These are phyloP conservation scores for Drosophila paramelanica DNA, from an alignment of 2,888 invertebrate species.

Conservation along the genomic window DNA sequence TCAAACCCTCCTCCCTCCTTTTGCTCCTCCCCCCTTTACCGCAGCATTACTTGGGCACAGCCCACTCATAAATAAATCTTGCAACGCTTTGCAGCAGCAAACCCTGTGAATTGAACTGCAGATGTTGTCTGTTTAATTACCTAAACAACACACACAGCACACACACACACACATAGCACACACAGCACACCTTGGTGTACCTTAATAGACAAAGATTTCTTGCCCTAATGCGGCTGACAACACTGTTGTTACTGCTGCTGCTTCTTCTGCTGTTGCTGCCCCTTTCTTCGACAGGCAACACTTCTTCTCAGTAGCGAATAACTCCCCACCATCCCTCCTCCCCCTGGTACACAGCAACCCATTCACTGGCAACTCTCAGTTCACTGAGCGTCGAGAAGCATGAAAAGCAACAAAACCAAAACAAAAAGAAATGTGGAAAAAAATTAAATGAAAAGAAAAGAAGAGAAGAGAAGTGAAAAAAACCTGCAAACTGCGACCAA, in stretches of 20 bases:
- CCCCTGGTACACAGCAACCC: not conserved
- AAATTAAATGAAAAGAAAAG: not conserved
- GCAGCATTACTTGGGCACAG: no score
- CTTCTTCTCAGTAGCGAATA: not conserved
- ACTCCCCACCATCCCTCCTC: not conserved
- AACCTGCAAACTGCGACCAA: conserved; percentile 46
- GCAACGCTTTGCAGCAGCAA: conserved; percentile 44
- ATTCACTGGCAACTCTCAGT: conserved; percentile 38
- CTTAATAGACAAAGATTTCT: conserved; percentile 50
- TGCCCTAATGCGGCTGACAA: conserved; percentile 39
- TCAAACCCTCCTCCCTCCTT: not conserved
- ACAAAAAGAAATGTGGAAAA: conserved; percentile 18
- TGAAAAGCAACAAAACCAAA: conserved; percentile 46
- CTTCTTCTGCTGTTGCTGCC: conserved; percentile 20
- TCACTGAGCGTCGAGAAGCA: conserved; percentile 48
- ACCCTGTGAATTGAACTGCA: conserved; percentile 55
- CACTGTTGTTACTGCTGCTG: conserved; percentile 24
- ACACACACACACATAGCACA: conserved; percentile 6
- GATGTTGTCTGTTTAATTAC: conserved; percentile 74
- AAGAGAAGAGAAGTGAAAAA: conserved; percentile 14
- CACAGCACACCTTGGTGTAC: conserved; percentile 14
- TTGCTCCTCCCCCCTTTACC: no score
- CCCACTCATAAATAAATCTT: conserved; percentile 63
- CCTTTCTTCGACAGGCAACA: conserved; percentile 15
- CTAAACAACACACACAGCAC: conserved; percentile 36